Evolutionary conservation across 1,140 invertebrate species (phyloP).

Genomic region (Calosoma granatense): DNA sequence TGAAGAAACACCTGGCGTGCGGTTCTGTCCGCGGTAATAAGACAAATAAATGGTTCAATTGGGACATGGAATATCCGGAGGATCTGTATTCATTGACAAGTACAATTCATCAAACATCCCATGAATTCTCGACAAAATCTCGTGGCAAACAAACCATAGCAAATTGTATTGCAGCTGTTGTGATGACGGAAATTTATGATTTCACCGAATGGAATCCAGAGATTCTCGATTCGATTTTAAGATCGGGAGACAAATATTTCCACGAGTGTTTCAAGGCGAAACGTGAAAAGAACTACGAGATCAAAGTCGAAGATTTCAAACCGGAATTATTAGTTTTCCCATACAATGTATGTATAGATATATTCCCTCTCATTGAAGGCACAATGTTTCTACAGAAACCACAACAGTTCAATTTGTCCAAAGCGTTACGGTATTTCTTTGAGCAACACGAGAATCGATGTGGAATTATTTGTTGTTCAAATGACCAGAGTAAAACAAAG

Average conservation of each 20-base stretch:
- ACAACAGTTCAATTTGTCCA: constrained; percentile 48
- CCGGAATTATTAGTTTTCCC: constrained; percentile 38
- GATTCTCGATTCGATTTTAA: constrained; percentile 46
- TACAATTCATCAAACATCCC: constrained; percentile 41
- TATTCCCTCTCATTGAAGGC: constrained; percentile 34
- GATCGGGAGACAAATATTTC: constrained; percentile 43
- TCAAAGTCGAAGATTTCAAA: constrained; percentile 39
- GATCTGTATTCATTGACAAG: constrained; percentile 49
- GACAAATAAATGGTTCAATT: constrained; percentile 40
- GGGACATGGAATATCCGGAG: constrained; percentile 49
- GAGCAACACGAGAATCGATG: constrained; percentile 35
- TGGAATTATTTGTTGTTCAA: constrained; percentile 42
- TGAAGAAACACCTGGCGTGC: constrained; percentile 17
- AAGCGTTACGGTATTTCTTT: constrained; percentile 45
- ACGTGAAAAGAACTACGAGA: constrained; percentile 39
- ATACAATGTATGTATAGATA: constrained; percentile 42
- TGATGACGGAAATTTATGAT: constrained; percentile 43
- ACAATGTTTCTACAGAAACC: constrained; percentile 41
- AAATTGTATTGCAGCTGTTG: constrained; percentile 42
- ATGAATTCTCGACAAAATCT: constrained; percentile 27
- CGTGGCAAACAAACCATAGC: constrained; percentile 45
- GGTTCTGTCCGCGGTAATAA: constrained; percentile 16
- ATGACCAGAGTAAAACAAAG: constrained; percentile 25
- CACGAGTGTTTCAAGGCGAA: constrained; percentile 36
- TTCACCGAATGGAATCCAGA: constrained; percentile 47